Evolutionary conservation across 2,113 vertebrate genomes (phyloP).

Genomic region (Lipophrys pholis): DNA sequence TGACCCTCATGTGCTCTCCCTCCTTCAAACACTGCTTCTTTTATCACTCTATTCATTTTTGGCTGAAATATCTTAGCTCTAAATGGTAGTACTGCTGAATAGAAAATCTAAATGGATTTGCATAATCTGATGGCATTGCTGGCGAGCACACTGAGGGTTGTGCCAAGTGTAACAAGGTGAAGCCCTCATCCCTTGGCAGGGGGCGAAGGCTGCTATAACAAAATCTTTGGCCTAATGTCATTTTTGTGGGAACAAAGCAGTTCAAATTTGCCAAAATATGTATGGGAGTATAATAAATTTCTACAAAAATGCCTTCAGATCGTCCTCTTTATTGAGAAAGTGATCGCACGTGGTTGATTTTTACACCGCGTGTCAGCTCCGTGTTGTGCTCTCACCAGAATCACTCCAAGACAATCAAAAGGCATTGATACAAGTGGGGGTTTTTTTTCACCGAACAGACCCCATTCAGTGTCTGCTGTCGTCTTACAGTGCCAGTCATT

Average conservation of each 20-base stretch:
- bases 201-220: slow-evolving; percentile 39
- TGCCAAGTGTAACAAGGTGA: slow-evolving; percentile 85
- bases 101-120: slow-evolving; percentile 81
- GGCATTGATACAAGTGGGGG: slow-evolving; percentile 41
- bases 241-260: background rate
- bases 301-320: background rate
- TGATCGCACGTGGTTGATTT: background rate
- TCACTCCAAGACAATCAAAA: slow-evolving; percentile 53
- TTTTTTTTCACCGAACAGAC: slow-evolving; percentile 51
- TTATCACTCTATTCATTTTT: slow-evolving; percentile 79
- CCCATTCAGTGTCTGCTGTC: slow-evolving; percentile 76
- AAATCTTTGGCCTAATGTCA: slow-evolving; percentile 25
- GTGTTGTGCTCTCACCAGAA: slow-evolving; percentile 36
- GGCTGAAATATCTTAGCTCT: slow-evolving; percentile 73
- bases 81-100: slow-evolving; percentile 78
- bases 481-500: slow-evolving; percentile 79
- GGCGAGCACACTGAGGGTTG: slow-evolving; percentile 65
- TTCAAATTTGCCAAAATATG: background rate
- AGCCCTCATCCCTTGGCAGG: slow-evolving; percentile 68
- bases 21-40: slow-evolving; percentile 69
- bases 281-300: background rate
- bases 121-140: slow-evolving; percentile 85
- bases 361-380: background rate
- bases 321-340: background rate
- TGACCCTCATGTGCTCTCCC: slow-evolving; percentile 59